Evolutionary conservation across 2,113 vertebrate species (phyloP), one percentile per base, ranked within the genome.

Genomic region (Limanda limanda): DNA sequence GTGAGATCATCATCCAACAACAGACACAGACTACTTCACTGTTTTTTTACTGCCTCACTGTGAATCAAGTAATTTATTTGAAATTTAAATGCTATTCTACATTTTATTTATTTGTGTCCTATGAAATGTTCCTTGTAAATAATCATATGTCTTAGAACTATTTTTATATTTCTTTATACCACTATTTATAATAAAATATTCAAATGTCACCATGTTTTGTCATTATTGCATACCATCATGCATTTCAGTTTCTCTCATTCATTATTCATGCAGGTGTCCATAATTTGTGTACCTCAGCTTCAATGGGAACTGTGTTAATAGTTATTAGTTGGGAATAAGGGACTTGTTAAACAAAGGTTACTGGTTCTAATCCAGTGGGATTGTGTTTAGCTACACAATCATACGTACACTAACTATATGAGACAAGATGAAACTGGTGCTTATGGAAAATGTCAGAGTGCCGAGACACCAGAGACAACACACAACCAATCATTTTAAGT

Each of bases 81-180:
- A 80, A 74, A 83, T 71, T 51, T 75, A 83, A 73, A 63, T 77
- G 0, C 55, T 83, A 57, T 85, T 87, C 67, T 70, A 76, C 67
- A 60, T 85, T 27, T 74, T 93, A 93, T 91, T 92, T 93, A 92
- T 92, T 91, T 24, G 84, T 83, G n/a, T 91, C 56, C 45, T 57
- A 23, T 84, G 71, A 89, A 86, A 76, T 87, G 70, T 77, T 70
- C 62, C 42, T 21, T 92, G 86, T 91, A 92, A 89, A 93, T 92
- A 92, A 57, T 78, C 51, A 89, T 88, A 89, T 83, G 74, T 82
- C 76, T 86, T 83, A 91, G 82, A 89, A 78, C 63, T 93, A 91
- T 92, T 90, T 93, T 93, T 94, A 87, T 89, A 94, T 90, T 79
- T 91, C 81, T 86, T 82, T 89, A 88, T 76, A 57, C 83, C 83